A percentile compares a stretch with the other conserved stretches of the same genome.
Conservation (phyloP, 2,888 invertebrate species). For the Monopis laevigella region DNA sequence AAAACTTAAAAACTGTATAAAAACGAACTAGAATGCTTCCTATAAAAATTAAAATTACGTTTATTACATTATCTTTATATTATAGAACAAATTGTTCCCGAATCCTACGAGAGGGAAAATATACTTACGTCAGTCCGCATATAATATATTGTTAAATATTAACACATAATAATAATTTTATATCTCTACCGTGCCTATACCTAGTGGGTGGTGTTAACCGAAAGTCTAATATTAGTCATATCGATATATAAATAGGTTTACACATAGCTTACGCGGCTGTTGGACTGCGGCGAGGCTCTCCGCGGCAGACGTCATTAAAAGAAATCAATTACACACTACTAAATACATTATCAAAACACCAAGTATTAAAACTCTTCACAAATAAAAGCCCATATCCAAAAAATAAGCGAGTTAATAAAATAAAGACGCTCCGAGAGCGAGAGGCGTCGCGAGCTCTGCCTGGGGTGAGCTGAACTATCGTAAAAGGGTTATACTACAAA, state of each 20-base stretch:
- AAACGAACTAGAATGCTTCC: conserved; percentile 55
- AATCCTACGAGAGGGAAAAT: conserved; percentile 48
- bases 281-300: too few species aligned
- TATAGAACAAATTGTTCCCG: conserved; percentile 50
- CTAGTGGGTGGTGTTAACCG: conserved; percentile 66
- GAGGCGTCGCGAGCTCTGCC: conserved; percentile 29
- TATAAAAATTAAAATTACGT: conserved; percentile 64
- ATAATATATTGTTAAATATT: conserved; percentile 62
- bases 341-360: conserved; percentile 28
- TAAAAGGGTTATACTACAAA: too few species aligned
- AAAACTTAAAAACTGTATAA: conserved; percentile 42
- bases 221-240: conserved; percentile 67
- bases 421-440: conserved; percentile 19
- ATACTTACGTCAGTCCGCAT: conserved; percentile 59
- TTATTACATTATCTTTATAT: conserved; percentile 48
- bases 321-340: conserved; percentile 40
- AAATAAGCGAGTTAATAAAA: conserved; percentile 44
- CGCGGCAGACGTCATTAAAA: conserved; percentile 49
- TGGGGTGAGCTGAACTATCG: too few species aligned
- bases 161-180: conserved; percentile 57
- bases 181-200: conserved; percentile 62
- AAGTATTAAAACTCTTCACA: conserved; percentile 35
- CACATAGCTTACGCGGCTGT: too few species aligned
- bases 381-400: conserved; percentile 59
- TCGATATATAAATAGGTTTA: conserved; percentile 63